phyloP scores from a whole-genome alignment of 2,797 vertebrate genomes.

The Siniperca obscura region DNA sequence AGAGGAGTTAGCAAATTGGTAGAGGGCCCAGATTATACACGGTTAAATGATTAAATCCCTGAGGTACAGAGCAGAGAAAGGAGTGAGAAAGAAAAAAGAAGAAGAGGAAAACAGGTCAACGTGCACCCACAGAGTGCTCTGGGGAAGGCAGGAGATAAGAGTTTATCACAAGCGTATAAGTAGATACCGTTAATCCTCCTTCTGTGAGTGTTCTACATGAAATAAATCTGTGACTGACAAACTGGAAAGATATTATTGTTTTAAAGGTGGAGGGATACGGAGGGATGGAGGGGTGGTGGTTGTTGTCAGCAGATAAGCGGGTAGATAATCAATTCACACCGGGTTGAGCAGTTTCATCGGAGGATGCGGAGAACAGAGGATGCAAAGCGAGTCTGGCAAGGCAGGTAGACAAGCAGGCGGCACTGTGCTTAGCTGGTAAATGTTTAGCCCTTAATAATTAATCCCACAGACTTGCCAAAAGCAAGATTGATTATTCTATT shows the following conservation, averaged over 20 bases:
- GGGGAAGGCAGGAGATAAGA: conserved; percentile 80
- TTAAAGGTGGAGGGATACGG: conserved; percentile 62
- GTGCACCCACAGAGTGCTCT: conserved; percentile 73
- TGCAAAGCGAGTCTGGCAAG: neutral
- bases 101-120: conserved; percentile 78
- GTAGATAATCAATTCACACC: conserved; percentile 74
- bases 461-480: conserved; percentile 73
- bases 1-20: conserved; percentile 69
- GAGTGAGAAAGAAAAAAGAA: conserved; percentile 3
- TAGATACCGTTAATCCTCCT: conserved; percentile 83
- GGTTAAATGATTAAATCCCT: conserved; percentile 78
- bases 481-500: conserved; percentile 82
- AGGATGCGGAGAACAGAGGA: conserved; percentile 4
- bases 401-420: conserved; percentile 55
- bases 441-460: conserved; percentile 75
- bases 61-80: conserved; percentile 67
- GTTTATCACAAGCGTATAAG: conserved; percentile 81
- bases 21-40: conserved; percentile 73
- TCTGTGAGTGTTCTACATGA: conserved; percentile 76
- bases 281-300: conserved; percentile 23
- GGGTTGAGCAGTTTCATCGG: conserved; percentile 34
- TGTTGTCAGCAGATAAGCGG: conserved; percentile 71
- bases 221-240: conserved; percentile 80
- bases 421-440: conserved; percentile 57
- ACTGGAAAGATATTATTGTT: conserved; percentile 82